These are phyloP conservation scores for Pseudolaguvia tuberculata DNA, from an alignment of 2,113 vertebrate genomes.

Conservation along the genomic window DNA sequence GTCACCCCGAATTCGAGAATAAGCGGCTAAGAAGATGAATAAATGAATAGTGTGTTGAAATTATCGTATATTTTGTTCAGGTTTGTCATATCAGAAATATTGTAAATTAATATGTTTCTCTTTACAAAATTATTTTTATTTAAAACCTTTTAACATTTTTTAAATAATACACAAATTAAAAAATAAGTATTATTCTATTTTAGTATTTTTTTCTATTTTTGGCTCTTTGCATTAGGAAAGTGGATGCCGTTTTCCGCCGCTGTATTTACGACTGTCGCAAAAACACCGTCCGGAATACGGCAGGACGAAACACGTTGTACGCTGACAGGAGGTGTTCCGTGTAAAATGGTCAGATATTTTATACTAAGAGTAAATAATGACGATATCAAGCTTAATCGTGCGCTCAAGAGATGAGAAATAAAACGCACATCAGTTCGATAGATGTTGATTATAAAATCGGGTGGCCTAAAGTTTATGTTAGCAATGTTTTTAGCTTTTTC, in stretches of 20 bases:
- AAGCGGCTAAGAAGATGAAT: too few species aligned
- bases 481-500: slow-evolving; percentile 49
- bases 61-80: too few species aligned
- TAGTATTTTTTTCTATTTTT: not conserved
- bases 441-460: not conserved
- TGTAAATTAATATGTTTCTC: too few species aligned
- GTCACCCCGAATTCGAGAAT: too few species aligned
- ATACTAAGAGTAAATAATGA: not conserved
- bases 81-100: too few species aligned
- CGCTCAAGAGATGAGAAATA: not conserved
- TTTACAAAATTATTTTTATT: too few species aligned
- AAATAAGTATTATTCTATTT: not conserved
- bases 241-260: not conserved
- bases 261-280: slow-evolving; percentile 44
- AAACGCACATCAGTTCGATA: not conserved
- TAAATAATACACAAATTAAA: not conserved
- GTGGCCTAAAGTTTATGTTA: not conserved
- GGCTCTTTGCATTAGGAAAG: too few species aligned
- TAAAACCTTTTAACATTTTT: too few species aligned
- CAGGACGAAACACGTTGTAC: slow-evolving; percentile 55
- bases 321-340: slow-evolving; percentile 7
- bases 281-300: slow-evolving; percentile 55
- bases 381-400: not conserved
- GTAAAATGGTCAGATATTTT: not conserved
- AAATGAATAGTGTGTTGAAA: too few species aligned